Percentiles rank a stretch among this genome's conserved stretches.
phyloP scores from a whole-genome alignment of 2,797 vertebrate species.

The Clarias fuscus region DNA sequence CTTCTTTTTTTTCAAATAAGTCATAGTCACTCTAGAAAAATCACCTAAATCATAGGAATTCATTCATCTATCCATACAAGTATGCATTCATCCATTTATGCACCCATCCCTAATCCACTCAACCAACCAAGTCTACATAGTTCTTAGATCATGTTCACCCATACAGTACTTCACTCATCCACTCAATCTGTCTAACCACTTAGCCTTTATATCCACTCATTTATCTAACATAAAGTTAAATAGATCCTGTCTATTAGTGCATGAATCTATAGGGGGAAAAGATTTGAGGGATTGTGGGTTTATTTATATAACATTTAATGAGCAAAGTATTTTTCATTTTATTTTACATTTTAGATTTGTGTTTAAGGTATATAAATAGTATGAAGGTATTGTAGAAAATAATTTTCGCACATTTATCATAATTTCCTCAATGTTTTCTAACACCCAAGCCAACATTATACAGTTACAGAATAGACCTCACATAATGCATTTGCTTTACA shows the following conservation, averaged over 20 bases:
- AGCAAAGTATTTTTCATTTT: neutral
- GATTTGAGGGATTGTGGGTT: neutral
- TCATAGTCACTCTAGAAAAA: neutral
- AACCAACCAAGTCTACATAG: neutral
- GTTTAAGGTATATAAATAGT: neutral
- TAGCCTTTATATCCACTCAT: neutral
- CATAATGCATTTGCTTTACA: conserved; percentile 21
- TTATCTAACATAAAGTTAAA: neutral
- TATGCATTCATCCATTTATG: neutral
- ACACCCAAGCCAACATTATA: neutral
- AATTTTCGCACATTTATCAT: neutral
- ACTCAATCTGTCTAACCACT: neutral
- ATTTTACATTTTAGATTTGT: neutral
- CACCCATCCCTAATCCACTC: neutral
- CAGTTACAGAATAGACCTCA: neutral
- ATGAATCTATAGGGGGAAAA: neutral
- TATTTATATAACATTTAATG: neutral
- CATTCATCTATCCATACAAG: neutral
- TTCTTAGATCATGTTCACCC: neutral
- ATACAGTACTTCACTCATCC: neutral
- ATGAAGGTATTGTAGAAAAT: neutral
- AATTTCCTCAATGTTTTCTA: neutral
- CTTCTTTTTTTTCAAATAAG: too few relatives aligned
- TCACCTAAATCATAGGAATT: neutral
- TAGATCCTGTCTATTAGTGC: neutral